phyloP scores from a whole-genome alignment of 2,797 vertebrate genomes.

The Pterois miles region DNA sequence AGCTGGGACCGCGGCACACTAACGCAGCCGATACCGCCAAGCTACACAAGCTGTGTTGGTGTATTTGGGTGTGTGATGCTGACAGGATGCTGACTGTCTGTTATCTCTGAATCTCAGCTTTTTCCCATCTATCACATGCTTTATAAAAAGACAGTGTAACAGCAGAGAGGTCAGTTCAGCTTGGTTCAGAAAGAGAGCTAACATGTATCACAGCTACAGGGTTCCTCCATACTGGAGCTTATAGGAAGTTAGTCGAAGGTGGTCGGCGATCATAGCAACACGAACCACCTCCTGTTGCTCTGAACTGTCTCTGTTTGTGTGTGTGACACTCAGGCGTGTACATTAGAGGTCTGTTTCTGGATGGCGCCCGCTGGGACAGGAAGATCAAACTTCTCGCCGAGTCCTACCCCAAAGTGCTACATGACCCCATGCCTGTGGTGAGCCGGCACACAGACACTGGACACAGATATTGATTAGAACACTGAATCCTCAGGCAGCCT shows the following conservation, averaged over 20 bases:
- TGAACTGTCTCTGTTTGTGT: constrained; percentile 5
- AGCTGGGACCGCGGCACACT: constrained; percentile 66
- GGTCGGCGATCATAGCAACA: not conserved
- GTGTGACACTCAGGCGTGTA: constrained; percentile 85
- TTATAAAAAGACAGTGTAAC: not conserved
- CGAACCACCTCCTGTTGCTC: not conserved
- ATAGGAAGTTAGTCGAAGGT: not conserved
- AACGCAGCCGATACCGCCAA: constrained; percentile 28
- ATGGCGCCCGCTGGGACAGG: constrained; percentile 91
- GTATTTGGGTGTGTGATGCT: constrained; percentile 43
- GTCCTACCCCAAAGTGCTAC: constrained; percentile 90
- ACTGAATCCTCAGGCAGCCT: not conserved
- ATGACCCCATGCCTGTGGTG: constrained; percentile 90
- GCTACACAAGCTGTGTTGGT: constrained; percentile 51
- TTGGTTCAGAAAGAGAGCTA: not conserved
- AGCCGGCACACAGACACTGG: constrained; percentile 67
- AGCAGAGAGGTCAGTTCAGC: not conserved
- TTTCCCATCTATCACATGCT: not conserved
- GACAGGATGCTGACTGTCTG: constrained; percentile 17
- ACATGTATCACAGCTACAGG: not conserved
- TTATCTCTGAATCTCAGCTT: constrained; percentile 8
- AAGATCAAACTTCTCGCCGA: constrained; percentile 86
- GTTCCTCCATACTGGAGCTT: not conserved
- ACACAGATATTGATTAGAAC: not conserved
- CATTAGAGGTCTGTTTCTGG: constrained; percentile 87